A percentile compares a stretch with the other conserved stretches of the same genome.
Evolutionary conservation across 2,888 invertebrate species (phyloP).

Genomic region (Caenorhabditis becei): DNA sequence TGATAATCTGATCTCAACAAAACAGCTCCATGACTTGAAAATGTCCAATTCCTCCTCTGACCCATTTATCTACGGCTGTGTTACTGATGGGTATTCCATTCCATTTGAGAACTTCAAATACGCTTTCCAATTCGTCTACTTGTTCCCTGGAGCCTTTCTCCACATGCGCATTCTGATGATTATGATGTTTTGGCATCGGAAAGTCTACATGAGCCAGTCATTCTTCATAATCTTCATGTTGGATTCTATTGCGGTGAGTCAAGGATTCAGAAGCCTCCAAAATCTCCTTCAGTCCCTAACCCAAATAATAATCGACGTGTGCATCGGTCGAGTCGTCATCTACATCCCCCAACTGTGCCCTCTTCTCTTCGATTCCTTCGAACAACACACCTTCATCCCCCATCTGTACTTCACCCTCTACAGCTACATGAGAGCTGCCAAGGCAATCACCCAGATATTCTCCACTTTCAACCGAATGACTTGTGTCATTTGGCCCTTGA

Average conservation of each 20-base stretch:
- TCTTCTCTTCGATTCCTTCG: slow-evolving; percentile 9
- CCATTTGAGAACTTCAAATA: slow-evolving; percentile 44
- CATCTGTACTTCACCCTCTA: slow-evolving; percentile 33
- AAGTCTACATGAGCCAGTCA: slow-evolving; percentile 46
- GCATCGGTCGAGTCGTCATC: slow-evolving; percentile 21
- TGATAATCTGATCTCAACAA: too few relatives aligned
- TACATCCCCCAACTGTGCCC: slow-evolving; percentile 55
- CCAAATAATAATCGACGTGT: slow-evolving; percentile 43
- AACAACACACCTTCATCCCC: background rate
- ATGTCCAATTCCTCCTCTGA: slow-evolving; percentile 17
- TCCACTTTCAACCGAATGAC: slow-evolving; percentile 45
- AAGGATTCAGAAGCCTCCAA: too few relatives aligned
- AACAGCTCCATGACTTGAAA: too few relatives aligned
- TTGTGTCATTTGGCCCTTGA: slow-evolving; percentile 35
- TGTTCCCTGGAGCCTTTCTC: slow-evolving; percentile 25
- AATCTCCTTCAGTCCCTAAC: slow-evolving; percentile 38
- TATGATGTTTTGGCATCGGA: slow-evolving; percentile 18
- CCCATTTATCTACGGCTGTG: slow-evolving; percentile 16
- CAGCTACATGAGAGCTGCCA: slow-evolving; percentile 46
- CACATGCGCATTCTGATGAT: slow-evolving; percentile 22
- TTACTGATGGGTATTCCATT: background rate
- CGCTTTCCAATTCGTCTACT: slow-evolving; percentile 37
- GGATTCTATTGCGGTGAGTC: slow-evolving; percentile 46
- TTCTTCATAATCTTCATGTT: slow-evolving; percentile 46
- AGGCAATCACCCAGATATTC: slow-evolving; percentile 44